Conservation (phyloP, 2,113 vertebrate genomes). For the Xiphophorus maculatus region DNA sequence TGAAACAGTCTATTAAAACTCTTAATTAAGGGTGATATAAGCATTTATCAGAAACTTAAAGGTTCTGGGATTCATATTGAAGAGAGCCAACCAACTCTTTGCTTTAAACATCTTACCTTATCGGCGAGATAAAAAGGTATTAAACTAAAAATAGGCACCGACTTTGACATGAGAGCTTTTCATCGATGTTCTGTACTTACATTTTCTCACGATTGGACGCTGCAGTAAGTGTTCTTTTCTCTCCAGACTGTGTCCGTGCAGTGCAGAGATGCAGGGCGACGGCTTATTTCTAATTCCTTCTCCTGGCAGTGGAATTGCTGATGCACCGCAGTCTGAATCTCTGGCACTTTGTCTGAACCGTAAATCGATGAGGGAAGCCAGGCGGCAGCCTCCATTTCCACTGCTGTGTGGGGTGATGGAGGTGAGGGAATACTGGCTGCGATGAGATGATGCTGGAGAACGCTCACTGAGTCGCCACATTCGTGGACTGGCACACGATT, state of each 20-base stretch:
- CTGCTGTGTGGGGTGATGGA: slow-evolving; percentile 35
- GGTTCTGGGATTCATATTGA: no score
- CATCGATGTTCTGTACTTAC: no score
- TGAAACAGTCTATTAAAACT: no score
- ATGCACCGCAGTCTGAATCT: slow-evolving; percentile 36
- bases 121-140: no score
- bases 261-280: slow-evolving; percentile 8
- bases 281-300: slow-evolving; percentile 23
- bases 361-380: slow-evolving; percentile 52
- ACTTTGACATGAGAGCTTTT: no score
- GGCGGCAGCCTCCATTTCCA: slow-evolving; percentile 48
- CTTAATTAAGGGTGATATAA: no score
- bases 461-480: slow-evolving; percentile 7
- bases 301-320: slow-evolving; percentile 44
- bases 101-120: no score
- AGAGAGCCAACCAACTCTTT: no score
- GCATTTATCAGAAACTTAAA: no score
- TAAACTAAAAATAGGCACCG: no score
- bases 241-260: neutral
- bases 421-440: slow-evolving; percentile 25
- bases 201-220: no score
- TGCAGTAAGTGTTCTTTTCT: neutral
- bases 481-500: neutral
- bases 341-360: slow-evolving; percentile 41
- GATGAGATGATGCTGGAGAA: slow-evolving; percentile 18